phyloP scores from a whole-genome alignment of 2,113 vertebrate species.

The Dasyprocta punctata region DNA sequence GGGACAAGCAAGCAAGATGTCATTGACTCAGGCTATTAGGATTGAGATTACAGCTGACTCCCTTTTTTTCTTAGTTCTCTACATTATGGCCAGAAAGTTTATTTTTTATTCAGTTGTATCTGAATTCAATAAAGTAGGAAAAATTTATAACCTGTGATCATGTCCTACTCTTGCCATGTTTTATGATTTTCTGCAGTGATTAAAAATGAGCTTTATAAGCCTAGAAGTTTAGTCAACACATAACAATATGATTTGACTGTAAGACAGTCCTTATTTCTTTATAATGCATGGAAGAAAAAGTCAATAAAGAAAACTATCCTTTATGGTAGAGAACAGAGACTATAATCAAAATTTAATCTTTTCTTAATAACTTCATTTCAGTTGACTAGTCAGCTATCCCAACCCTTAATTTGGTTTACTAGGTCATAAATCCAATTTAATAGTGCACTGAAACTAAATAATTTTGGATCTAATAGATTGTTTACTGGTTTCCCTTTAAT shows the following conservation, averaged over 20 bases:
- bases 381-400: constrained; percentile 45
- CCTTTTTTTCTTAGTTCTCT: not conserved
- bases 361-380: constrained; percentile 42
- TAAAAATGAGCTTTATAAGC: constrained; percentile 28
- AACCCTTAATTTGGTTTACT: constrained; percentile 52
- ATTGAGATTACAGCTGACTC: not conserved
- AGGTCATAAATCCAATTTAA: constrained; percentile 56
- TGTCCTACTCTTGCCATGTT: not conserved
- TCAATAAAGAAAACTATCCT: constrained; percentile 1
- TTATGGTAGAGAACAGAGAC: not conserved
- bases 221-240: not conserved
- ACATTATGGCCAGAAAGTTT: not conserved
- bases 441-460: constrained; percentile 25
- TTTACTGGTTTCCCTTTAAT: constrained; percentile 56
- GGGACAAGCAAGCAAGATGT: not conserved
- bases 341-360: constrained; percentile 60
- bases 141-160: constrained; percentile 54
- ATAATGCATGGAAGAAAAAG: not conserved
- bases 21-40: not conserved
- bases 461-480: constrained; percentile 46
- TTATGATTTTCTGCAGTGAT: constrained; percentile 46
- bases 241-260: constrained; percentile 48
- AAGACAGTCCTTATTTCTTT: constrained; percentile 47
- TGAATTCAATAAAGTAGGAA: constrained; percentile 17
- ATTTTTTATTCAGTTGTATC: not conserved